Percentiles rank a stretch among this genome's conserved stretches.
Evolutionary conservation across 2,888 invertebrate species (phyloP).

Genomic region (Apotomis turbidana): DNA sequence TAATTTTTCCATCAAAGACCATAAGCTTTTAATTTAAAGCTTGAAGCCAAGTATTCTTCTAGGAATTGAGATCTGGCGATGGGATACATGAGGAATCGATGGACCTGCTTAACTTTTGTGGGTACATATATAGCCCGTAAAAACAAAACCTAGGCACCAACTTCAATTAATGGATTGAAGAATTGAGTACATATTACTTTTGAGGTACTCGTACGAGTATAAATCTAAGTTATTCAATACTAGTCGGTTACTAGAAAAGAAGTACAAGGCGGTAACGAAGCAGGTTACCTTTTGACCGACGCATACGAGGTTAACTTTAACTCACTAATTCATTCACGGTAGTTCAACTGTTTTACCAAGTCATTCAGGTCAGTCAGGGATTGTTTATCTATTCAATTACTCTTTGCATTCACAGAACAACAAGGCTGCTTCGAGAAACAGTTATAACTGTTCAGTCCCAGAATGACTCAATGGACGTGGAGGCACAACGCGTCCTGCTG

Average conservation of each 20-base stretch:
- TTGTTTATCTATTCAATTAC: conserved; percentile 12
- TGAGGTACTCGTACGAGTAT: too few relatives aligned
- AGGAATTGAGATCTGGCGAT: too few relatives aligned
- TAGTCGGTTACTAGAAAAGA: neutral
- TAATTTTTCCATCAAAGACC: too few relatives aligned
- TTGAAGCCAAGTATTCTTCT: too few relatives aligned
- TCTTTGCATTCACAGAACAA: conserved; percentile 17
- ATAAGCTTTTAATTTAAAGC: too few relatives aligned
- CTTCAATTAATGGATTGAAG: too few relatives aligned
- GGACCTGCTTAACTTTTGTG: too few relatives aligned
- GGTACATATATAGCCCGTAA: too few relatives aligned
- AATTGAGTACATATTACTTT: too few relatives aligned
- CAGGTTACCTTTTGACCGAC: conserved; percentile 3
- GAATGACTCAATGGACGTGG: conserved; percentile 60
- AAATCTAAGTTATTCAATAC: neutral
- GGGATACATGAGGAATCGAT: too few relatives aligned
- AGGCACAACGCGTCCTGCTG: conserved; percentile 62
- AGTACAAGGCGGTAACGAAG: neutral
- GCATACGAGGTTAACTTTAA: conserved; percentile 26
- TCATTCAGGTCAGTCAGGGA: conserved; percentile 7
- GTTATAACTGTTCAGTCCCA: conserved; percentile 41
- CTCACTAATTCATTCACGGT: conserved; percentile 32
- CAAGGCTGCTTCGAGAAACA: conserved; percentile 11
- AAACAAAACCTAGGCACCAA: too few relatives aligned
- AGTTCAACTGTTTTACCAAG: conserved; percentile 22